phyloP scores from a whole-genome alignment of 2,888 invertebrate species.

The Kuschelorhynchus macadamiae region DNA sequence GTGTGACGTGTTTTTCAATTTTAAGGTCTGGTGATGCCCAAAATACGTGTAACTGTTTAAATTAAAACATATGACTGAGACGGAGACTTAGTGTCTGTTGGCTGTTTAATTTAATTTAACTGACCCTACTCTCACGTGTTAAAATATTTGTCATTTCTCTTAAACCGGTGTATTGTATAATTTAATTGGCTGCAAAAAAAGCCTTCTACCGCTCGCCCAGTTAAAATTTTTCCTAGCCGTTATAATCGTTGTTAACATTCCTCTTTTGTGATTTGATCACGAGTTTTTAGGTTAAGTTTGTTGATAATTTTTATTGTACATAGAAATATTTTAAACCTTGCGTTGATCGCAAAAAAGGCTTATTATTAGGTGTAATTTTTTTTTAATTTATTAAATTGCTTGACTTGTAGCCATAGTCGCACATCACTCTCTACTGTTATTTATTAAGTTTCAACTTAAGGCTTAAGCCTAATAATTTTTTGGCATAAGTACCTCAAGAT shows the following conservation, averaged over 20 bases:
- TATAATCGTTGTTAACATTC: slow-evolving; percentile 53
- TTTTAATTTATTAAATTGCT: slow-evolving; percentile 17
- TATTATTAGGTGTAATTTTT: slow-evolving; percentile 2
- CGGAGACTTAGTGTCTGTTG: too few relatives aligned
- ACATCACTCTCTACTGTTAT: slow-evolving; percentile 21
- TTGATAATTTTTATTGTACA: slow-evolving; percentile 61
- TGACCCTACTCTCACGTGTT: too few relatives aligned
- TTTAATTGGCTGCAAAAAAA: too few relatives aligned
- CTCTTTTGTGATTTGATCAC: slow-evolving; percentile 63
- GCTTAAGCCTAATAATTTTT: slow-evolving; percentile 13
- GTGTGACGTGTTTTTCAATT: too few relatives aligned
- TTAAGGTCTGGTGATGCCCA: too few relatives aligned
- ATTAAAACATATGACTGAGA: too few relatives aligned
- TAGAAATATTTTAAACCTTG: slow-evolving; percentile 54
- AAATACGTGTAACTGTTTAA: too few relatives aligned
- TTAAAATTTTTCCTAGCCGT: slow-evolving; percentile 2
- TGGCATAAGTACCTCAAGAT: neutral
- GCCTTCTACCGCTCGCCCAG: too few relatives aligned
- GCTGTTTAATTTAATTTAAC: too few relatives aligned
- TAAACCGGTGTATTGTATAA: too few relatives aligned
- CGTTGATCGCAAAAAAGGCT: slow-evolving; percentile 16
- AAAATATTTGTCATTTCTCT: too few relatives aligned
- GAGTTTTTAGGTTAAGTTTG: slow-evolving; percentile 57
- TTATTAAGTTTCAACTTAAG: slow-evolving; percentile 8
- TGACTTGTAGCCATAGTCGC: slow-evolving; percentile 16